These are phyloP conservation scores for Solen grandis DNA, from an alignment of 1,140 invertebrate genomes.

Conservation along the genomic window DNA sequence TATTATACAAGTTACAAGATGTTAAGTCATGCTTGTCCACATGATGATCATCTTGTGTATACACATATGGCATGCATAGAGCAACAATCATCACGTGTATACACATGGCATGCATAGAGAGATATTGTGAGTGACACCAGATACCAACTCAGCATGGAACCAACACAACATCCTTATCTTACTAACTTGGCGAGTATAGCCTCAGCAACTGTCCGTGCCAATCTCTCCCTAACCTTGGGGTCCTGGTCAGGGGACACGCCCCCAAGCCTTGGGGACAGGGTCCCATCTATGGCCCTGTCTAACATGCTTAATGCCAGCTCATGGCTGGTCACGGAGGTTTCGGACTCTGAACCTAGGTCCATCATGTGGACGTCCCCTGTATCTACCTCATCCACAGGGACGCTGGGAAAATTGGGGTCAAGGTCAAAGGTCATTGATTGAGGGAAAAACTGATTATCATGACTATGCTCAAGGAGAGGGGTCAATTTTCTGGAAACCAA, in stretches of 20 bases:
- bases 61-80: too few relatives aligned
- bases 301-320: constrained; percentile 29
- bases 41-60: too few relatives aligned
- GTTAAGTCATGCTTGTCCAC: too few relatives aligned
- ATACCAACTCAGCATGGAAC: too few relatives aligned
- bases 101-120: too few relatives aligned
- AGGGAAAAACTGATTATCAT: too few relatives aligned
- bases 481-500: neutral
- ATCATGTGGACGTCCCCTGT: too few relatives aligned
- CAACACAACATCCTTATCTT: constrained; percentile 10
- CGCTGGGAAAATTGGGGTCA: neutral
- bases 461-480: neutral
- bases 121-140: too few relatives aligned
- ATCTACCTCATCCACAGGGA: too few relatives aligned
- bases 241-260: neutral
- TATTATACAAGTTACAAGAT: too few relatives aligned
- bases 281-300: constrained; percentile 30
- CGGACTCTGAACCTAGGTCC: neutral
- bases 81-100: too few relatives aligned
- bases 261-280: neutral
- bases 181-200: constrained; percentile 49
- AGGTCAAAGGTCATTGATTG: too few relatives aligned
- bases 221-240: neutral
- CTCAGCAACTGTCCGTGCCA: constrained; percentile 30
- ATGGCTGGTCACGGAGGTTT: constrained; percentile 44